Conservation (phyloP, 2,888 invertebrate species). For the Mesorhabditis spiculigera region DNA sequence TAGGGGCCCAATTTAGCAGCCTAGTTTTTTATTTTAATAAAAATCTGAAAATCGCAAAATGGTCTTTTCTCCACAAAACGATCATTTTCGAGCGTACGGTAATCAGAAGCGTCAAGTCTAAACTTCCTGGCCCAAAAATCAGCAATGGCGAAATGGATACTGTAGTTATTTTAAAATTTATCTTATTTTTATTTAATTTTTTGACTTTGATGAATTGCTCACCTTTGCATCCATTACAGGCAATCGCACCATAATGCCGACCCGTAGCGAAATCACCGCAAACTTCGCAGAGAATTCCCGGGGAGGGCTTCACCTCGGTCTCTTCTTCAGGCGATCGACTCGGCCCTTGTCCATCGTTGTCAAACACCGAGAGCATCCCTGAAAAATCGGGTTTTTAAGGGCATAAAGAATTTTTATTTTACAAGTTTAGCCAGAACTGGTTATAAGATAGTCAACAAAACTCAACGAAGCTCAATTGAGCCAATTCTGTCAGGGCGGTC, state of each 20-base stretch:
- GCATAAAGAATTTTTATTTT: no score
- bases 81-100: no score
- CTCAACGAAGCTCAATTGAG: no score
- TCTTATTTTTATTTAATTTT: not conserved
- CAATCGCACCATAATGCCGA: conserved; percentile 47
- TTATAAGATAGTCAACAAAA: no score
- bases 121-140: no score
- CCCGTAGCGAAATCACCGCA: conserved; percentile 55
- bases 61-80: no score
- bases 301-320: conserved; percentile 12
- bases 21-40: no score
- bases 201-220: not conserved
- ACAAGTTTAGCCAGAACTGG: no score
- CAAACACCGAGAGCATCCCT: not conserved
- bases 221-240: conserved; percentile 55
- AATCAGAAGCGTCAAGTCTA: no score
- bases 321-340: not conserved
- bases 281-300: conserved; percentile 39
- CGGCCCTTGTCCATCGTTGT: not conserved
- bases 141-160: not conserved
- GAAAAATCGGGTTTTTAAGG: not conserved
- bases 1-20: no score
- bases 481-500: no score
- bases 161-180: not conserved
- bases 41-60: no score